Conservation (phyloP, 1,140 invertebrate species). For the Ceratosolen solmsi region DNA sequence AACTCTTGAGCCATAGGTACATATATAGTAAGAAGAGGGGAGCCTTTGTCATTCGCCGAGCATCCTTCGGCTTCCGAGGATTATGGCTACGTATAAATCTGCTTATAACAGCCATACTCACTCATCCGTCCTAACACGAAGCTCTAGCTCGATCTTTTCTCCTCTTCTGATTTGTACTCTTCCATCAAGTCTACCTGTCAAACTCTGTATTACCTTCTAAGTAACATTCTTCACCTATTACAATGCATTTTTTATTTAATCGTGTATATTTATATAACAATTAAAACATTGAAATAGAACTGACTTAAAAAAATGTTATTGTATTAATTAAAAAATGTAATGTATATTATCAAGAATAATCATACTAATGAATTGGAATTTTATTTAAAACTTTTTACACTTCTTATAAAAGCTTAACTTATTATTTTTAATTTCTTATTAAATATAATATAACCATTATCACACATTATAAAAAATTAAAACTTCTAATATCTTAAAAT, state of each 20-base stretch:
- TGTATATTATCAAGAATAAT: no score
- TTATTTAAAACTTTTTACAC: no score
- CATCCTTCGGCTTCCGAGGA: slow-evolving; percentile 52
- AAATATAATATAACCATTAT: no score
- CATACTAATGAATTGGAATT: no score
- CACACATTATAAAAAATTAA: no score
- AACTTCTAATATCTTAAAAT: no score
- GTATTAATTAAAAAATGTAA: no score
- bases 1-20: neutral
- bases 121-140: slow-evolving; percentile 30
- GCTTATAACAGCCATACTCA: slow-evolving; percentile 49
- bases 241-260: slow-evolving; percentile 18
- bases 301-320: no score
- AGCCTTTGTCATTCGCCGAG: slow-evolving; percentile 28
- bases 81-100: slow-evolving; percentile 61
- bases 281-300: no score
- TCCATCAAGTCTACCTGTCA: neutral
- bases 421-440: no score
- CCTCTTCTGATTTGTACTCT: neutral
- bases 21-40: slow-evolving; percentile 2
- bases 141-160: slow-evolving; percentile 9
- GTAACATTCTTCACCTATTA: neutral
- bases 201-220: neutral
- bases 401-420: no score
- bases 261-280: no score